These are phyloP conservation scores for Nasua narica DNA, from an alignment of 2,797 vertebrate species.

Conservation along the genomic window DNA sequence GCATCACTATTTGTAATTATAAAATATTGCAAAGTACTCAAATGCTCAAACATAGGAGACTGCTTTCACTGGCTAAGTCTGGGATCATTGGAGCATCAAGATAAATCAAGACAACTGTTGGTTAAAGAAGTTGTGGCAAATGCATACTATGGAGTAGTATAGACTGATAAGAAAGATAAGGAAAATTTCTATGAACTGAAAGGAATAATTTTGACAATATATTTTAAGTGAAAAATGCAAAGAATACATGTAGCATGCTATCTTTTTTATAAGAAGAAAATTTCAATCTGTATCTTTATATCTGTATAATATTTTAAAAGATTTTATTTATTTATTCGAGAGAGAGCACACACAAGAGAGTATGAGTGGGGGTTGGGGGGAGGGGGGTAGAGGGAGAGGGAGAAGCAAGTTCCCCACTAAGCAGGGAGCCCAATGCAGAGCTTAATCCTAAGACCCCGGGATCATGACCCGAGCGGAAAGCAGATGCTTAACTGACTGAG, in stretches of 20 bases:
- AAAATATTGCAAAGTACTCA: background rate
- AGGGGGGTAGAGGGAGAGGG: too few species aligned
- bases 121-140: background rate
- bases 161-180: background rate
- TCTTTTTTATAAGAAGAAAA: too few species aligned
- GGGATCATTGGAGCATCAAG: background rate
- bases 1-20: background rate
- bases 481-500: background rate
- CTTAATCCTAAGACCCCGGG: too few species aligned
- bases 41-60: background rate
- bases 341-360: too few species aligned
- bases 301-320: background rate
- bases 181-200: background rate
- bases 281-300: too few species aligned
- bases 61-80: background rate
- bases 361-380: too few species aligned
- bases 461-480: too few species aligned
- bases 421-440: too few species aligned
- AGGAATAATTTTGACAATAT: background rate
- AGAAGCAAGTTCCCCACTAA: too few species aligned
- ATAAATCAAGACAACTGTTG: background rate
- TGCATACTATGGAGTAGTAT: background rate
- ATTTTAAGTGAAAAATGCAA: background rate
- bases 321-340: too few species aligned
- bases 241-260: background rate